Percentiles rank a stretch among this genome's conserved stretches.
Conservation (phyloP, 92 coral and sea anemone genomes). For the Umimayanthus kanabou region DNA sequence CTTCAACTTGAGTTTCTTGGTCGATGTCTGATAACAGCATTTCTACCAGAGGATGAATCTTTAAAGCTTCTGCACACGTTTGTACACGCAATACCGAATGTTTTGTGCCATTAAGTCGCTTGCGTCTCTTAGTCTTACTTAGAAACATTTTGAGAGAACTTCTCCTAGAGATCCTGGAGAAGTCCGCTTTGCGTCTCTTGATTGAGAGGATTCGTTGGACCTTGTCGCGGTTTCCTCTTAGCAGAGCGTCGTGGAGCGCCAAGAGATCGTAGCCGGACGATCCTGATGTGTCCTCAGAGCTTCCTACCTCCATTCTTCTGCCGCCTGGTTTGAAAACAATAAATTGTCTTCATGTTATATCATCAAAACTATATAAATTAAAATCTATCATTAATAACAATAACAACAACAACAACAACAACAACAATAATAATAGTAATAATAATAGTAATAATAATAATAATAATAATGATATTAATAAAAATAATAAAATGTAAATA, state of each 20-base stretch:
- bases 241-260: constrained; percentile 19
- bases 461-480: background rate
- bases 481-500: background rate
- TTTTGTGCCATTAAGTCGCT: background rate
- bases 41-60: constrained; percentile 6
- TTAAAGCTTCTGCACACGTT: background rate
- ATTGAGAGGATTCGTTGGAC: constrained; percentile 5
- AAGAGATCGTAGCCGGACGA: background rate
- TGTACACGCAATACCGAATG: background rate
- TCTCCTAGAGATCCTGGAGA: background rate
- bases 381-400: no score
- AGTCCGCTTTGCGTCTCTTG: constrained; percentile 16
- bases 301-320: constrained; percentile 2
- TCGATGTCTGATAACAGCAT: constrained; percentile 14
- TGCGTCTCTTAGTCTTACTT: background rate
- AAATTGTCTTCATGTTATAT: background rate
- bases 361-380: no score
- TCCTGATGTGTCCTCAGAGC: background rate
- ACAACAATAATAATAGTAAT: no score
- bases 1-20: background rate
- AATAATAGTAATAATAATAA: background rate
- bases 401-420: no score
- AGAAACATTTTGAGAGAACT: background rate
- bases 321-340: background rate
- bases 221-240: constrained; percentile 14